Conservation (phyloP, 2,797 vertebrate genomes). For the Dicrostonyx torquatus region DNA sequence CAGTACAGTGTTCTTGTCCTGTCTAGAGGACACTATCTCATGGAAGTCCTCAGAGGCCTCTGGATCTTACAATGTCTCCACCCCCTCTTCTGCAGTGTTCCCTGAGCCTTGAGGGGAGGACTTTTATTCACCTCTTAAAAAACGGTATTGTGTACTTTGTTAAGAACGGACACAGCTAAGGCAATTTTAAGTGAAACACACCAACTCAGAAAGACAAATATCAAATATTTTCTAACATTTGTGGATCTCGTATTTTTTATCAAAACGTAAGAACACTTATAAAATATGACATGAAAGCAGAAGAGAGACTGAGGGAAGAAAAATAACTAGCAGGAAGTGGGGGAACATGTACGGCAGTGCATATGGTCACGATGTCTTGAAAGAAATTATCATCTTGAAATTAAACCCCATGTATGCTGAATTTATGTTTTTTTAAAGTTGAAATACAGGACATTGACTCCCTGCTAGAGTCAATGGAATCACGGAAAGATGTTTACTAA, state of each 20-base stretch:
- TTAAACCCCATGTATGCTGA: neutral
- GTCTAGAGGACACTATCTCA: neutral
- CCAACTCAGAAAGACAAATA: neutral
- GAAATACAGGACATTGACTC: neutral
- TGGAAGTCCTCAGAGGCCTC: neutral
- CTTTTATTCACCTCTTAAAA: neutral
- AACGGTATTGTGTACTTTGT: neutral
- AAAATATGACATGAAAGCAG: neutral
- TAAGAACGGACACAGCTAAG: neutral
- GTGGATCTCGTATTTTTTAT: neutral
- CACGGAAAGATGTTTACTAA: neutral
- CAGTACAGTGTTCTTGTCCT: neutral
- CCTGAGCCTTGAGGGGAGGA: neutral
- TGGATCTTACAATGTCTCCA: neutral
- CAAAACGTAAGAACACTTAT: neutral
- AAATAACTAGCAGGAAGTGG: neutral
- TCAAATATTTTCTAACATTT: neutral
- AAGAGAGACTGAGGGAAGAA: neutral
- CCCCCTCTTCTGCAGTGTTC: neutral
- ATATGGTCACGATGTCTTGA: neutral
- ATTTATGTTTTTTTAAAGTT: neutral
- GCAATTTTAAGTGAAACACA: neutral
- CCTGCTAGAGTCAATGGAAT: neutral
- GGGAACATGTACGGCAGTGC: neutral
- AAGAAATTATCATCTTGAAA: neutral